Evolutionary conservation across 1,140 invertebrate genomes (phyloP), one percentile per base, ranked within the genome.

Genomic region (Drosophila tropicalis): DNA sequence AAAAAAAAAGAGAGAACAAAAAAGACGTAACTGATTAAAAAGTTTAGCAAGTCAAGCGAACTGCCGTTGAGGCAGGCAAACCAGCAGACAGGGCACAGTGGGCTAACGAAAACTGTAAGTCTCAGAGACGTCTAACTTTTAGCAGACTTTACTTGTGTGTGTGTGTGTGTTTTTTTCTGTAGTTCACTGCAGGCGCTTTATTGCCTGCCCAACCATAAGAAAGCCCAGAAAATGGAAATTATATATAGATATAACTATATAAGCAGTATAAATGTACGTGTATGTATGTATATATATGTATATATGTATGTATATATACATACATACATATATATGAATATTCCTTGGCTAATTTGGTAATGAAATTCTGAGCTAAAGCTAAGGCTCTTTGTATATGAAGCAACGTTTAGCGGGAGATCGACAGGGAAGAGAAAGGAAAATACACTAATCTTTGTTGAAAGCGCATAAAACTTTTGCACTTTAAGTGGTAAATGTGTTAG

Each of bases 121-220:
- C 82, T 83, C 62, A 72, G 68, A 77, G 79, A 79, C 81, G 68
- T 85, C 82, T 82, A 87, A 87, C 79, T 82, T 79, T 54, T 44
- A 25, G 75, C 70, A 87, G 83, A 85, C 83, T 86, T 85, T 81
- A 66, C 78, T 77, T 68, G 72, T 66, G 63, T 51, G 56, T 76
- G 54, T 51, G 60, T 54, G 51, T 63, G 56, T 29, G 25, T 55
- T 3, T 39, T 22, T 44, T 39, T 40, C 36, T 54, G 56, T 74
- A 61, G 67, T 55, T 60, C 25, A 6, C 41, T 66, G 44, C 61
- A 47, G 39, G 58, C 39, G 58, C 39, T 61, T 39, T 22, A 61
- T 41, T 61, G 34, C 29, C 17, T 13, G 39, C 12, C n/a, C 19
- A 29, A 62, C 41, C 61, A 29, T 22, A 29, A 44, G 41, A 19